These are phyloP conservation scores for Cydia fagiglandana DNA, from an alignment of 1,140 invertebrate species.

Conservation along the genomic window DNA sequence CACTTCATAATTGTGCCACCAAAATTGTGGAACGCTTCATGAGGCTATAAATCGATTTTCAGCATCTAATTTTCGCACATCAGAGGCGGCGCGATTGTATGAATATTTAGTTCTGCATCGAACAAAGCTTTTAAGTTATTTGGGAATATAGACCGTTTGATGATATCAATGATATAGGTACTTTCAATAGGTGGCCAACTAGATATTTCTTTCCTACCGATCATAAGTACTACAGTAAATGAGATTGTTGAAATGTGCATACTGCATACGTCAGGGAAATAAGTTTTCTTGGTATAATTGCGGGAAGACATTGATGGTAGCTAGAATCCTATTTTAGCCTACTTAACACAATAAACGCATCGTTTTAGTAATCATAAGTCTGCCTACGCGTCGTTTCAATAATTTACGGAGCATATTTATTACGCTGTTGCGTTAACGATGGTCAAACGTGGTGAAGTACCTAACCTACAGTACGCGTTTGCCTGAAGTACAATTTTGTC, in stretches of 20 bases:
- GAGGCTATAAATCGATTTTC: neutral
- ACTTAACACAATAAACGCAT: constrained; percentile 29
- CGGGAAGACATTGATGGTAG: constrained; percentile 11
- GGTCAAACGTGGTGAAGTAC: neutral
- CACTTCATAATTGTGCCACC: too few species aligned
- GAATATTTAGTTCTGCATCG: neutral
- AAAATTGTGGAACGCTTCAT: neutral
- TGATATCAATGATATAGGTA: neutral
- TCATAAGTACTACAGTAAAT: neutral
- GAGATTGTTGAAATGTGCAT: neutral
- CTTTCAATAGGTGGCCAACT: neutral
- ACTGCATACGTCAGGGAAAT: neutral
- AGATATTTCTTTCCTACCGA: neutral
- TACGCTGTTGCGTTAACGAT: constrained; percentile 15
- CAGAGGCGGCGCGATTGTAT: neutral
- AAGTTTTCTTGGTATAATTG: constrained; percentile 9
- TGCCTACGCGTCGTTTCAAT: constrained; percentile 9
- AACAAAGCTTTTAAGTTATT: neutral
- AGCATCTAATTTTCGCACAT: neutral
- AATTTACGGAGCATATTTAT: constrained; percentile 27
- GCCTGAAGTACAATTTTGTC: constrained; percentile 7
- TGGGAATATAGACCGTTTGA: neutral
- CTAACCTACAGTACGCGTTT: too few species aligned
- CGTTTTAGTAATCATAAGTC: constrained; percentile 30
- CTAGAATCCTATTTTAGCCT: constrained; percentile 15